Evolutionary conservation across 2,888 invertebrate genomes (phyloP), one percentile per base, ranked within the genome.

Genomic region (Sphinx pinastri): DNA sequence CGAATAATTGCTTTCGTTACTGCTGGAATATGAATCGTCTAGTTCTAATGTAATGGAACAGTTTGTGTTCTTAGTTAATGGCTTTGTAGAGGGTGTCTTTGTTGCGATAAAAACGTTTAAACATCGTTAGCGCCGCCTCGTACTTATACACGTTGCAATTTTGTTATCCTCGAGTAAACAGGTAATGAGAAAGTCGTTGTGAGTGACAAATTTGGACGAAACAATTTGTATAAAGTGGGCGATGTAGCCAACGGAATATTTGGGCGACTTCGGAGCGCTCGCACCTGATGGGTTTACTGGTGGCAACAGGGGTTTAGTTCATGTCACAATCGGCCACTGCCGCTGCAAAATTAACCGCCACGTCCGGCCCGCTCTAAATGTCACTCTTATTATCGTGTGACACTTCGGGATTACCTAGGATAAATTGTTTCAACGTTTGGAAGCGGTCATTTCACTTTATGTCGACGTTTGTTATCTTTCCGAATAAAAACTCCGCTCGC

Each of bases 331-430:
- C 86, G 89, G 88, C 83, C 84, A 84, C 86, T 84, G 85, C 86
- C 86, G 79, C 88, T 90, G 88, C 89, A 89, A 92, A 92, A 93
- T 94, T 93, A 93, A 92, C 92, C 89, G 83, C 85, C 86, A 84
- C 86, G 76, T 81, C 16, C 81, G 82, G 86, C 79, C 83, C 84
- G 88, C 89, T 92, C 89, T 85, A 91, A 93, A 91, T 91, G 94
- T 93, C 94, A 93, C 92, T 93, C 91, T 93, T 94, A 93, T 93
- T 93, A 94, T 91, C 89, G 81, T 92, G 88, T 90, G 94, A 93
- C 94, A 93, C 88, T 88, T 84, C 79, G 82, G 93, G 94, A 93
- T 94, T 94, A 93, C 89, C 86, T 86, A 86, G 92, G 90, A 92
- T 93, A 92, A 93, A 94, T 91, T 93, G 93, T 93, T 93, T 92